phyloP scores from a whole-genome alignment of 2,113 vertebrate genomes.

The Oryzias woworae region DNA sequence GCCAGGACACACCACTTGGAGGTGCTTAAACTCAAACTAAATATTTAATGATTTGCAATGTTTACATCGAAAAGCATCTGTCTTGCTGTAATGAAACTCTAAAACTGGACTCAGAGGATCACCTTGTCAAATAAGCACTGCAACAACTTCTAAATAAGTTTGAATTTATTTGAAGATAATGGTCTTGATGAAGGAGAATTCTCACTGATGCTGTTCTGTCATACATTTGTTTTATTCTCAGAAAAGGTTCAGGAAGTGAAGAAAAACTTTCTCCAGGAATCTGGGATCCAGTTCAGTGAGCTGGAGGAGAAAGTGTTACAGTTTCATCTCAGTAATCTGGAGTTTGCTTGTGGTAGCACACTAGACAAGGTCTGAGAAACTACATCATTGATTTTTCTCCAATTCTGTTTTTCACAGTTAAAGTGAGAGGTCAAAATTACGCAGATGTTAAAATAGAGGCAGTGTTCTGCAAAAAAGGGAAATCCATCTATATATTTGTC shows the following conservation, averaged over 20 bases:
- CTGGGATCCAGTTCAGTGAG: slow-evolving; percentile 92
- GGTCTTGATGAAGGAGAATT: no score
- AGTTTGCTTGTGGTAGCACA: slow-evolving; percentile 92
- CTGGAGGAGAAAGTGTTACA: slow-evolving; percentile 94
- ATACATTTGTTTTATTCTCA: slow-evolving; percentile 44
- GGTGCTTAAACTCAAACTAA: slow-evolving; percentile 66
- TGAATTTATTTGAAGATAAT: background rate
- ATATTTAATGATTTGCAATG: background rate
- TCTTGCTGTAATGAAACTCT: no score
- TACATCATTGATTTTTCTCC: rapidly evolving
- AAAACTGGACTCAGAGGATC: no score
- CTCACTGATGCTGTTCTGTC: background rate
- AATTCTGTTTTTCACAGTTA: background rate
- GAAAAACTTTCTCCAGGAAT: slow-evolving; percentile 92
- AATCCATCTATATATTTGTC: no score
- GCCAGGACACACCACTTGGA: slow-evolving; percentile 90
- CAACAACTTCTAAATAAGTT: background rate
- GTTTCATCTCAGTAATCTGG: slow-evolving; percentile 97
- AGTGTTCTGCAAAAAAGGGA: no score
- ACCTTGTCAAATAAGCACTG: background rate
- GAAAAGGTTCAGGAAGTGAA: slow-evolving; percentile 97
- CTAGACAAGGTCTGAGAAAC: slow-evolving; percentile 83
- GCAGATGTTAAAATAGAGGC: background rate
- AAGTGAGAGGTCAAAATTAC: background rate
- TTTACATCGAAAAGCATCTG: background rate